A percentile compares a stretch with the other conserved stretches of the same genome.
Evolutionary conservation across 2,888 invertebrate genomes (phyloP).

Genomic region (Drosophila planitibia): DNA sequence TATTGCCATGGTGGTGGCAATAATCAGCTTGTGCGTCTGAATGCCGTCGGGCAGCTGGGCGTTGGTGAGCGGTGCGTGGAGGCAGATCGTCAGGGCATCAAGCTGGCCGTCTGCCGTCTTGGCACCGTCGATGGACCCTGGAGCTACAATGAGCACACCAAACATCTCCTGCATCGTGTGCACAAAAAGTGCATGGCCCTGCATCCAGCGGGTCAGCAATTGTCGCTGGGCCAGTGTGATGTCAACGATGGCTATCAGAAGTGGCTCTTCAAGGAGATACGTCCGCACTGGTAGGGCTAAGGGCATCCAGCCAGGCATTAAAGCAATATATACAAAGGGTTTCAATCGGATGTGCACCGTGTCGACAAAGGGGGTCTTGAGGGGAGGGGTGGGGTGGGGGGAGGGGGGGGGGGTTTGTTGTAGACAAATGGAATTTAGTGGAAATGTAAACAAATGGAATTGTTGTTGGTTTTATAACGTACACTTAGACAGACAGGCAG

Average conservation of each 20-base stretch:
- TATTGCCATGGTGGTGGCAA: conserved; percentile 98
- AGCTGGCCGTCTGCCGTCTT: conserved; percentile 94
- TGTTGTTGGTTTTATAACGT: conserved; percentile 54
- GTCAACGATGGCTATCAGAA: conserved; percentile 94
- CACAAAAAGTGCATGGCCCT: conserved; percentile 93
- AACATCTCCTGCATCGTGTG: conserved; percentile 90
- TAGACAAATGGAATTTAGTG: conserved; percentile 54
- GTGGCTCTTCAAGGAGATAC: conserved; percentile 93
- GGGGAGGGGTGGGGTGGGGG: conserved; percentile 1
- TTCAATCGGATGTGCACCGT: conserved; percentile 54
- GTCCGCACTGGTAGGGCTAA: conserved; percentile 87
- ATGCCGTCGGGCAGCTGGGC: conserved; percentile 96
- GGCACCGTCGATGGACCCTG: conserved; percentile 98
- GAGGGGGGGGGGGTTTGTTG: conserved; percentile 10
- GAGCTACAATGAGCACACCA: conserved; percentile 93
- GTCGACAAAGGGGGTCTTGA: conserved; percentile 1
- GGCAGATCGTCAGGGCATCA: conserved; percentile 93
- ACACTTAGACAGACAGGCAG: conserved; percentile 5
- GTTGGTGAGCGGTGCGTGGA: conserved; percentile 98
- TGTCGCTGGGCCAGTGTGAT: conserved; percentile 94
- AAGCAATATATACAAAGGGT: conserved; percentile 69
- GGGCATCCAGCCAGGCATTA: conserved; percentile 3
- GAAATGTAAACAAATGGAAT: conserved; percentile 54
- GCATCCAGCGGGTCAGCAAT: conserved; percentile 91
- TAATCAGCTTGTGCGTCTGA: conserved; percentile 96